Evolutionary conservation across 2,797 vertebrate species (phyloP), one percentile per base, ranked within the genome.

Genomic region (Chaunax sp.): DNA sequence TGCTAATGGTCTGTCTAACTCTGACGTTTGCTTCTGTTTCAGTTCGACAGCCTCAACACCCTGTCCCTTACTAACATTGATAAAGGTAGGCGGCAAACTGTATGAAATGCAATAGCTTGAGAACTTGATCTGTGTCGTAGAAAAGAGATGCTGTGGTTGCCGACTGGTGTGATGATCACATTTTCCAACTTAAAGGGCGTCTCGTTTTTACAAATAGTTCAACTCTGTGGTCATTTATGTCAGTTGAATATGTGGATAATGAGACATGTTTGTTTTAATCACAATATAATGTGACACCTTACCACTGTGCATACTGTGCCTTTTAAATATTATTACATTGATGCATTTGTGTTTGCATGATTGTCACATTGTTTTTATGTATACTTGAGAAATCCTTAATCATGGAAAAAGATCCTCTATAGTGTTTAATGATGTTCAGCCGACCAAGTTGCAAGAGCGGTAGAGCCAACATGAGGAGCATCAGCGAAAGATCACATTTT

Each of bases 21-120:
- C 3, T 45, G 14, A 35, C 35, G 11, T 72, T 53, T 78, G 28
- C 71, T 13, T 81, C 11, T 89, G 25, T 63, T 94, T 5, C 93
- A 99, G 98, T 98, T 98, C 47, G 96, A 95, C 56, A 96, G 97
- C 81, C 93, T 99, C 62, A 93, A 95, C 51, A 94, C 94, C 23
- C 89, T 98, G 89, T 97, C 97, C 1, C 95, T 97, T 44, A 72
- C 92, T 0, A 93, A 96, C 82, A 93, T 97, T 6, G 96, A 98
- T 84, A 99, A 97, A 98, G 97, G 98, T 99, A 92, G 49, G 84
- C 78, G 43, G 13, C 33, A 51, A 35, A 56, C 54, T 22, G 8
- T 18, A 18, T 16, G 1, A 37, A 20, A 47, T 5, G 13, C 19
- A 23, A 10, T 4, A 6, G 7, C 8, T 11, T 37, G n/a, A 59